Percentiles rank a stretch among this genome's conserved stretches.
Conservation (phyloP, 2,888 invertebrate species). For the Temnothorax ravouxi region DNA sequence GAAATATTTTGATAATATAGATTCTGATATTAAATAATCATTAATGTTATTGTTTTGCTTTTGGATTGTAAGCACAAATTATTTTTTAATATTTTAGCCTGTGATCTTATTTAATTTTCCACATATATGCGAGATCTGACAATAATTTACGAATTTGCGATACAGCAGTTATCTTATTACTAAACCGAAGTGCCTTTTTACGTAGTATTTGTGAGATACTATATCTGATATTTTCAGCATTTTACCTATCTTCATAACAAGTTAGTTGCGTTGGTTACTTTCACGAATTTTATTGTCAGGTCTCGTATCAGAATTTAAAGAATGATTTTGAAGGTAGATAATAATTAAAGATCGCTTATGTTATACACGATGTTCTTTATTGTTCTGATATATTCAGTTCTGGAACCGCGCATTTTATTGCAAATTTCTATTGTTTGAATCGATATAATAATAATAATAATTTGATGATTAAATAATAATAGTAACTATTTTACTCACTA, state of each 20-base stretch:
- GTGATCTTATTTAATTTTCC: constrained; percentile 6
- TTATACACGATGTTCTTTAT: constrained; percentile 11
- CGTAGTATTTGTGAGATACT: not conserved
- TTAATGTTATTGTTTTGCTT: not conserved
- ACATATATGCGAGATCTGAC: not conserved
- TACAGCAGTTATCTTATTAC: not conserved
- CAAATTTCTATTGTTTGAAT: constrained; percentile 1
- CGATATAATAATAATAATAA: constrained; percentile 17
- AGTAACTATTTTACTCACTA: not conserved
- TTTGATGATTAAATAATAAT: constrained; percentile 16
- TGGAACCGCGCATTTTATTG: not conserved
- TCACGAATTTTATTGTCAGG: not conserved
- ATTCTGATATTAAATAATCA: not conserved
- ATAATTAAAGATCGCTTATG: constrained; percentile 12
- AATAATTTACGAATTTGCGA: not conserved
- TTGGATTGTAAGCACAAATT: not conserved
- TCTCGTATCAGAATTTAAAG: not conserved
- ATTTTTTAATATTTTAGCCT: not conserved
- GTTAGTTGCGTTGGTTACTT: not conserved
- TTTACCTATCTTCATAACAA: not conserved
- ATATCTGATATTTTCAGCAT: not conserved
- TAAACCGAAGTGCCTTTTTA: not conserved
- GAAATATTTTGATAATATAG: not conserved
- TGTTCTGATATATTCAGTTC: constrained; percentile 14
- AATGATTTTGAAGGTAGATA: constrained; percentile 12